phyloP scores from a whole-genome alignment of 2,113 vertebrate species.

The Eleginops maclovinus region DNA sequence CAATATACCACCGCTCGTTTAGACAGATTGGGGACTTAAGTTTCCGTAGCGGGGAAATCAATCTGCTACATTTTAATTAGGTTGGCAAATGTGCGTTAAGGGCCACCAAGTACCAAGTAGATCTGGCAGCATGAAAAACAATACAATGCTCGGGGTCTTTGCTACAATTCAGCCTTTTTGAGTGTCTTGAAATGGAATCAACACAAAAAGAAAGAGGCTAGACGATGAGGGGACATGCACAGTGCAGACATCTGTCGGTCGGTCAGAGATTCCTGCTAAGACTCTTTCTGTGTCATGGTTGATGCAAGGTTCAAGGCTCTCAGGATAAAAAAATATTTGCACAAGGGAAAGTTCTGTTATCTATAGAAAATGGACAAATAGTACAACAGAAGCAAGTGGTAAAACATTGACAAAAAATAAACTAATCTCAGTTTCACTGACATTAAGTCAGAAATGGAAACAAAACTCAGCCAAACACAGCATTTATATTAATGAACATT shows the following conservation, averaged over 20 bases:
- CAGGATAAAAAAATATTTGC: not conserved
- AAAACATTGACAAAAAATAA: not conserved
- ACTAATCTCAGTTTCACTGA: not conserved
- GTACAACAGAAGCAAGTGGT: not conserved
- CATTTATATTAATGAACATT: too few relatives aligned
- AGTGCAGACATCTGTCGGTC: constrained; percentile 16
- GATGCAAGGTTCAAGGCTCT: not conserved
- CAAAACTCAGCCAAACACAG: not conserved
- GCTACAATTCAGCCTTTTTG: constrained; percentile 4
- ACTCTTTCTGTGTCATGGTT: not conserved
- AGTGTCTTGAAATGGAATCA: not conserved
- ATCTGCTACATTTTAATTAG: constrained; percentile 61
- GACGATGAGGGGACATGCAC: constrained; percentile 20
- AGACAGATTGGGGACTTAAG: constrained; percentile 52
- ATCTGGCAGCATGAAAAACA: constrained; percentile 31
- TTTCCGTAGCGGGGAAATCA: constrained; percentile 52
- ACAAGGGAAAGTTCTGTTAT: not conserved
- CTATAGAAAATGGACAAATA: not conserved
- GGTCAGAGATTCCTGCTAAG: not conserved
- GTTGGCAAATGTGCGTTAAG: constrained; percentile 56
- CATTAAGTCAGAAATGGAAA: not conserved
- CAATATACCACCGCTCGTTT: constrained; percentile 43
- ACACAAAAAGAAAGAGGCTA: constrained; percentile 26
- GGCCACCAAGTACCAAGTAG: constrained; percentile 30
- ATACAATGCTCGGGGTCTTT: constrained; percentile 7